phyloP scores from a whole-genome alignment of 2,797 vertebrate species.

The Sphenopsis melanotis region DNA sequence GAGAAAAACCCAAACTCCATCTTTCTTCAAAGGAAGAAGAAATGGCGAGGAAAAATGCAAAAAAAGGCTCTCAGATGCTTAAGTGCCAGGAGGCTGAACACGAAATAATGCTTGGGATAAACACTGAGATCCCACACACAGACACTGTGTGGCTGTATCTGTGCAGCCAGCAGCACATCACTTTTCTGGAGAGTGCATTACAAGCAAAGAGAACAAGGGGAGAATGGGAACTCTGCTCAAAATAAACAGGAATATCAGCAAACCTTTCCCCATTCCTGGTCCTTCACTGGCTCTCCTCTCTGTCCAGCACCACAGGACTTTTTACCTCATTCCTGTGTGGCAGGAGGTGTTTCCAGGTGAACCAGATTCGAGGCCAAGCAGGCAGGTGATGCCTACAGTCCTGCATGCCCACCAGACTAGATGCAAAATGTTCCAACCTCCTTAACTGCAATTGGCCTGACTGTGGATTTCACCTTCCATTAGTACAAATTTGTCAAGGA shows the following conservation, averaged over 20 bases:
- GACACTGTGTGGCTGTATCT: neutral
- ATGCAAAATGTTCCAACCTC: neutral
- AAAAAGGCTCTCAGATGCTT: neutral
- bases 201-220: neutral
- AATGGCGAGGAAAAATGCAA: neutral
- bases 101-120: neutral
- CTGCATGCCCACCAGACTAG: neutral
- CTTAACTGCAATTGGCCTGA: neutral
- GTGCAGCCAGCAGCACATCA: neutral
- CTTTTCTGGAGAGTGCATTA: neutral
- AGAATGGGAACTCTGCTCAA: neutral
- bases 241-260: neutral
- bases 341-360: neutral
- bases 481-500: neutral
- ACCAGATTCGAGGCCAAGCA: neutral
- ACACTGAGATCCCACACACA: neutral
- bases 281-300: neutral
- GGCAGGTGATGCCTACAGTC: rapidly evolving
- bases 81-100: neutral
- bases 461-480: neutral
- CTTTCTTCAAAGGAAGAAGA: neutral
- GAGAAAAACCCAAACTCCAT: neutral
- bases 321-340: neutral
- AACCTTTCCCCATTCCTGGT: neutral
- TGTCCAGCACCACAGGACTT: neutral